Evolutionary conservation across 23 tunicate genomes (phyloP).

Genomic region (Halocynthia roretzi): DNA sequence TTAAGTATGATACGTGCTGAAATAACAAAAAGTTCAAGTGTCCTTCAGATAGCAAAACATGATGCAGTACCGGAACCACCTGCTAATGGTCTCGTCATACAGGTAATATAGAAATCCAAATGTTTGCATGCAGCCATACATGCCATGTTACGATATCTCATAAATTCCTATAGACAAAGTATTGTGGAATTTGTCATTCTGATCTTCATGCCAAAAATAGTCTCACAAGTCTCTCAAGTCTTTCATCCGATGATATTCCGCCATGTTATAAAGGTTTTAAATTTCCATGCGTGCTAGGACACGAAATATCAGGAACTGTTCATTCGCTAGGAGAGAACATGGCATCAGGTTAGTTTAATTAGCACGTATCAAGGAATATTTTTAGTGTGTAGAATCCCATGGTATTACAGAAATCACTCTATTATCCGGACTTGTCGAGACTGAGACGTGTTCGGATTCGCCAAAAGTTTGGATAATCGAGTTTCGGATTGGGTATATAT

Average conservation of each 20-base stretch:
- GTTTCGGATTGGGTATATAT: too few relatives aligned
- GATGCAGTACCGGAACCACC: constrained; percentile 29
- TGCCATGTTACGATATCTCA: background rate
- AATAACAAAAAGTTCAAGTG: background rate
- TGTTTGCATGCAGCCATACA: background rate
- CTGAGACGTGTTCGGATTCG: too few relatives aligned
- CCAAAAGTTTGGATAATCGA: too few relatives aligned
- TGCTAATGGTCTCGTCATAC: constrained; percentile 17
- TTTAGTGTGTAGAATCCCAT: too few relatives aligned
- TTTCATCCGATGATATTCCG: too few relatives aligned
- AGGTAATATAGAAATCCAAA: constrained; percentile 11
- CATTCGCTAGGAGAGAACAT: constrained; percentile 15
- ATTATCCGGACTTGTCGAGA: too few relatives aligned
- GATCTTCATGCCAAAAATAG: constrained; percentile 31
- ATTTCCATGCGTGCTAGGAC: constrained; percentile 28
- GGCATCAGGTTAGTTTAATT: constrained; percentile 1
- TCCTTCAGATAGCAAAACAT: background rate
- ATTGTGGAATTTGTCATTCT: constrained; percentile 55
- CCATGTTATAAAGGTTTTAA: background rate
- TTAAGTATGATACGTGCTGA: constrained; percentile 5
- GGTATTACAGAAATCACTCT: too few relatives aligned
- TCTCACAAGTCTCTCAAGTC: background rate
- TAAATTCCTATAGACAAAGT: constrained; percentile 23
- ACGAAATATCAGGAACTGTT: constrained; percentile 46
- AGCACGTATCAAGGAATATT: background rate